These are phyloP conservation scores for Amblyjoppa fuscipennis DNA, from an alignment of 2,888 invertebrate species.

Conservation along the genomic window DNA sequence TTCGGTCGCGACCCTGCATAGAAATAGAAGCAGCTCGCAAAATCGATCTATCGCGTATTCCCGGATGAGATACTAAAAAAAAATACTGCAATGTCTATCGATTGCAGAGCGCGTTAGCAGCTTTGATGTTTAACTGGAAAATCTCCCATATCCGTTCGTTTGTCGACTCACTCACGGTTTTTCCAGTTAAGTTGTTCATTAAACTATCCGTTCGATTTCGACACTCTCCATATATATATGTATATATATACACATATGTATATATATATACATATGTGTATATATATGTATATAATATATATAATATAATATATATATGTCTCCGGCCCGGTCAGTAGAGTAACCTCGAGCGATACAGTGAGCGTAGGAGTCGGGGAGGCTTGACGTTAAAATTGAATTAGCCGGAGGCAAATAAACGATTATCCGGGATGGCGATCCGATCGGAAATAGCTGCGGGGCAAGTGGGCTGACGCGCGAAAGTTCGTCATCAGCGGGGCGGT, in stretches of 20 bases:
- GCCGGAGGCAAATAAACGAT: slow-evolving; percentile 69
- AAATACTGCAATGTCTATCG: neutral
- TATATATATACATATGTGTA: neutral
- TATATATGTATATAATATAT: neutral
- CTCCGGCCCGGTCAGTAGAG: slow-evolving; percentile 7
- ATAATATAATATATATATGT: neutral
- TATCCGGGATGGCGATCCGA: slow-evolving; percentile 56
- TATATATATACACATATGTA: neutral
- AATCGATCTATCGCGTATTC: neutral
- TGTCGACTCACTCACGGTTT: slow-evolving; percentile 1
- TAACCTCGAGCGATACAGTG: slow-evolving; percentile 18
- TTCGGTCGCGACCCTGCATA: neutral
- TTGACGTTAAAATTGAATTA: slow-evolving; percentile 69
- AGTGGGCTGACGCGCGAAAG: slow-evolving; percentile 43
- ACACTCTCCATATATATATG: too few species aligned
- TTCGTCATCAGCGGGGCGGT: slow-evolving; percentile 1
- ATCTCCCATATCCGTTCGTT: neutral
- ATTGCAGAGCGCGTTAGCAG: neutral
- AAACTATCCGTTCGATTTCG: neutral
- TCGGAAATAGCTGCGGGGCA: slow-evolving; percentile 65
- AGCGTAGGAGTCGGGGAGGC: slow-evolving; percentile 40
- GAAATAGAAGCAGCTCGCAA: neutral
- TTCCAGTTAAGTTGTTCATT: neutral
- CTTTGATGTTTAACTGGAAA: neutral
- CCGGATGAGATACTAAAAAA: neutral